Evolutionary conservation across 2,797 vertebrate genomes (phyloP), one percentile per base, ranked within the genome.

Genomic region (Pseudotriccus pelzelni): DNA sequence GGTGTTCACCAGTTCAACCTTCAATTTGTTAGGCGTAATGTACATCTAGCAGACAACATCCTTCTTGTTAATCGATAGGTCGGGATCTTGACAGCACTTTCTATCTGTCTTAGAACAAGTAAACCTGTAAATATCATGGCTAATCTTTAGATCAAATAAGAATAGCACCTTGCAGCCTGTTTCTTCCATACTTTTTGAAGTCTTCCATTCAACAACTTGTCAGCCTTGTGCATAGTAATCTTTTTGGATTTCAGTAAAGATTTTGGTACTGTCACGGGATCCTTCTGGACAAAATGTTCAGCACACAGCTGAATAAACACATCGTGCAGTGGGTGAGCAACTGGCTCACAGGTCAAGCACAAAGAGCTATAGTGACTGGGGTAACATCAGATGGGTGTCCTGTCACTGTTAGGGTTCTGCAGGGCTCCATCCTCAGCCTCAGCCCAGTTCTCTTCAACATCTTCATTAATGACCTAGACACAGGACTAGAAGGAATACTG

Each of bases 341-440:
- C 37, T 58, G 58, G 43, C 28, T 56, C 36, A 15, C 0, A 0
- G 32, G 10, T 8, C 0, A 0, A 28, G 3, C 32, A 24, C 27
- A 49, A 28, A 47, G 44, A 14, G 13, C 41, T 43, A 1, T 14
- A 37, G 55, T 3, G 32, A 36, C 49, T 16, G 17, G 14, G 19
- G 7, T 50, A 66, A 77, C 24, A 39, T 39, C 21, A 70, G 12
- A 7, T 28, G 39, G 43, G 56, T 24, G 25, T 44, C 28, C 47
- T 63, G 10, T 62, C n/a, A 34, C n/a, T 39, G 2, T 7, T 7
- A 21, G 44, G 2, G 8, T 27, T 70, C 58, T 52, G 32, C 28
- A 56, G n/a, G 28, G 24, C 20, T 13, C 37, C 20, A 32, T 2
- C 24, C 7, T 53, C 2, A 3, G 14, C 5, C 22, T 64, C 2